Evolutionary conservation across 1,140 invertebrate species (phyloP).

Genomic region (Cyphomyrmex costatus): DNA sequence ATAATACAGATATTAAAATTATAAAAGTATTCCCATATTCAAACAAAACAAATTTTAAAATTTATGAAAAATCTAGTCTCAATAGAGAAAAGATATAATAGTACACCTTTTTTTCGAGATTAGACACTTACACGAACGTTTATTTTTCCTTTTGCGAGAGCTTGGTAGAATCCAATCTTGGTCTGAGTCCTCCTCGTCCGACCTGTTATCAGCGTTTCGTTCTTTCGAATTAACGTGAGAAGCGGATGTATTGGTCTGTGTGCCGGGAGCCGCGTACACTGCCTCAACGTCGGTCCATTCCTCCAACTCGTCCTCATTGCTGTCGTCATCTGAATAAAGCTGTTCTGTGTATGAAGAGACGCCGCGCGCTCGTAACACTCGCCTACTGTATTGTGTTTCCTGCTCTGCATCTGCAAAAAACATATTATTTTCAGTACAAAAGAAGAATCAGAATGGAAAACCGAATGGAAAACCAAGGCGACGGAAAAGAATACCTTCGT

Average conservation of each 20-base stretch:
- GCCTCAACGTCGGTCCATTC: slow-evolving; percentile 80
- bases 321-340: slow-evolving; percentile 82
- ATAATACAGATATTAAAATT: slow-evolving; percentile 17
- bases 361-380: slow-evolving; percentile 82
- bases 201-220: slow-evolving; percentile 69
- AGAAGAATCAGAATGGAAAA: neutral
- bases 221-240: slow-evolving; percentile 67
- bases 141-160: slow-evolving; percentile 84
- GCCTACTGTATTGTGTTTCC: slow-evolving; percentile 65
- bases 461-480: neutral
- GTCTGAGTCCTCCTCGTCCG: slow-evolving; percentile 83
- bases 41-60: slow-evolving; percentile 5
- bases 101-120: neutral
- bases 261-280: slow-evolving; percentile 73
- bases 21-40: neutral
- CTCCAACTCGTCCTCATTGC: slow-evolving; percentile 80
- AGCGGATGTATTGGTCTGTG: slow-evolving; percentile 73
- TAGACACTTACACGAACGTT: slow-evolving; percentile 80
- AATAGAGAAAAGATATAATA: neutral
- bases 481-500: slow-evolving; percentile 33
- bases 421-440: neutral
- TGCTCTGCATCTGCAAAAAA: slow-evolving; percentile 63
- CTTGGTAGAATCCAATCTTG: slow-evolving; percentile 85
- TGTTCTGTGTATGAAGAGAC: slow-evolving; percentile 84
- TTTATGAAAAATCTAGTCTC: neutral